Conservation (phyloP, 2,113 vertebrate species). For the Echinops telfairi region DNA sequence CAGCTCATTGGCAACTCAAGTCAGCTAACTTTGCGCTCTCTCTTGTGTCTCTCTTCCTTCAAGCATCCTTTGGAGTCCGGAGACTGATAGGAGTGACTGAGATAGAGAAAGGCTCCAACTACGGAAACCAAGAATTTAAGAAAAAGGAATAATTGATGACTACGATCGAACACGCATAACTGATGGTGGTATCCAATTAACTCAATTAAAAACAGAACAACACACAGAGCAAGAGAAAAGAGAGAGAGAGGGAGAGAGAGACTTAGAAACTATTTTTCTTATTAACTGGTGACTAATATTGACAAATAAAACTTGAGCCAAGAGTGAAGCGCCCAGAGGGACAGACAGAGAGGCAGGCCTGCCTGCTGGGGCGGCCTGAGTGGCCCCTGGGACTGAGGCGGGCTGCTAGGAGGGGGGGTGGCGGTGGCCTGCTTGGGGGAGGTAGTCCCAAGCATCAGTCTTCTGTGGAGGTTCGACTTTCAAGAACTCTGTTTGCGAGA, state of each 20-base stretch:
- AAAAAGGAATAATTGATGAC: slow-evolving; percentile 92
- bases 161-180: slow-evolving; percentile 76
- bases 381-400: neutral
- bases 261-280: slow-evolving; percentile 91
- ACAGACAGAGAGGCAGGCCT: slow-evolving; percentile 75
- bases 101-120: slow-evolving; percentile 98
- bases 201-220: slow-evolving; percentile 86
- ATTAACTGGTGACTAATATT: slow-evolving; percentile 91
- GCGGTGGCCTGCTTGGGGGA: slow-evolving; percentile 71
- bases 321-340: slow-evolving; percentile 84
- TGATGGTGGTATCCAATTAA: slow-evolving; percentile 85
- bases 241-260: slow-evolving; percentile 20
- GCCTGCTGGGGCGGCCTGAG: neutral
- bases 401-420: slow-evolving; percentile 43
- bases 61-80: slow-evolving; percentile 97
- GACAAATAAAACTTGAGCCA: slow-evolving; percentile 90
- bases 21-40: neutral
- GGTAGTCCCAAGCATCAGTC: neutral
- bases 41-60: slow-evolving; percentile 65
- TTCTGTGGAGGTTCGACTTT: slow-evolving; percentile 19
- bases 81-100: slow-evolving; percentile 98
- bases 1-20: rapidly evolving
- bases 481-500: slow-evolving; percentile 74
- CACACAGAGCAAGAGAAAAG: slow-evolving; percentile 62
- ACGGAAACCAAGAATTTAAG: slow-evolving; percentile 96